Evolutionary conservation across 2,888 invertebrate genomes (phyloP).

Genomic region (Aelia acuminata): DNA sequence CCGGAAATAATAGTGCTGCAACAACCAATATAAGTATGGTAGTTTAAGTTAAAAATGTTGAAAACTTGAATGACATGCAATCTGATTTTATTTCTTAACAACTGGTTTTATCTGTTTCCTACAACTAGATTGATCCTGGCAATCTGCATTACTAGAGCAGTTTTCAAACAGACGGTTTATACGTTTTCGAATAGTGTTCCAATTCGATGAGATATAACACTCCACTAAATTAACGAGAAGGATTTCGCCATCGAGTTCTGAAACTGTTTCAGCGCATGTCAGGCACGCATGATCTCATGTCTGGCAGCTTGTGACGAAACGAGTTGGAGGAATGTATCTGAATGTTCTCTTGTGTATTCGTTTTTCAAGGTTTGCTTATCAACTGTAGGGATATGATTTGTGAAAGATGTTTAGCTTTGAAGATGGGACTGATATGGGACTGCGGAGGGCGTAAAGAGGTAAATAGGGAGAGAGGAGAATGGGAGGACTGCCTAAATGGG

Average conservation of each 20-base stretch:
- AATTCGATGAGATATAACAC: slow-evolving; percentile 2
- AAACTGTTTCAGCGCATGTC: background rate
- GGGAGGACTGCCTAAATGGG: slow-evolving; percentile 43
- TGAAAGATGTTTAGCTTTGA: background rate
- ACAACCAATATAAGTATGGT: too few relatives aligned
- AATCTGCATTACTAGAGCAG: background rate
- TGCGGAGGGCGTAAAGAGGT: background rate
- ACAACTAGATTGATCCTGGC: background rate
- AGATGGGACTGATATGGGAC: background rate
- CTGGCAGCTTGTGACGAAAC: slow-evolving; percentile 4
- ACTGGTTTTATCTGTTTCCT: background rate
- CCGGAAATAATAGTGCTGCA: too few relatives aligned
- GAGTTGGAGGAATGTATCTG: background rate
- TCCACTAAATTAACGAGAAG: background rate
- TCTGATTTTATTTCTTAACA: background rate
- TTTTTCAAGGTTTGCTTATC: too few relatives aligned
- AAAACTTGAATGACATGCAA: background rate
- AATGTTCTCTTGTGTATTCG: too few relatives aligned
- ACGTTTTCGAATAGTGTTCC: slow-evolving; percentile 1
- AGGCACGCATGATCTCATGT: slow-evolving; percentile 19
- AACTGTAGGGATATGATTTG: background rate
- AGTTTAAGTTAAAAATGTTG: background rate
- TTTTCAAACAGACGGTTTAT: background rate
- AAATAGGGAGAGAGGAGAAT: background rate
- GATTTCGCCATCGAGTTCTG: background rate